phyloP scores from a whole-genome alignment of 1,140 invertebrate species.

The Dinothrombium tinctorium region DNA sequence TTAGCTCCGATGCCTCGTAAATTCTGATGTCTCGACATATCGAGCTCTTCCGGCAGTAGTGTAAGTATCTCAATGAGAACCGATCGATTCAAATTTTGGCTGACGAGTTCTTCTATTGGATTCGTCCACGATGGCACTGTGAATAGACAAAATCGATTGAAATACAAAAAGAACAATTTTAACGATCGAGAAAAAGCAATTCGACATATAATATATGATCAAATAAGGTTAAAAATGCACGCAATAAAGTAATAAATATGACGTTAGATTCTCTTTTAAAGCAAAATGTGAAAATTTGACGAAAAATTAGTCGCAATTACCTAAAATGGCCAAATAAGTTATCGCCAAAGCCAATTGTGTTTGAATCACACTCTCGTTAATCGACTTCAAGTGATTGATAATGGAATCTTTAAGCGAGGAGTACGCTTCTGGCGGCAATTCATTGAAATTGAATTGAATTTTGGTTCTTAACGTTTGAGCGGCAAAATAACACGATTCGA shows the following conservation, averaged over 20 bases:
- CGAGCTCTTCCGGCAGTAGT: constrained; percentile 84
- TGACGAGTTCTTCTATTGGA: constrained; percentile 59
- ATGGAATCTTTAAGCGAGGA: constrained; percentile 68
- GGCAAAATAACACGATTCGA: constrained; percentile 87
- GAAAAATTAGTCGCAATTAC: too few relatives aligned
- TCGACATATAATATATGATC: neutral
- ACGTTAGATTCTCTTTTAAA: neutral
- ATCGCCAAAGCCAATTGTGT: constrained; percentile 9
- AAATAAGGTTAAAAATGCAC: neutral
- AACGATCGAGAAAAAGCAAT: neutral
- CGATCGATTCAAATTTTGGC: constrained; percentile 24
- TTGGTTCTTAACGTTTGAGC: constrained; percentile 93
- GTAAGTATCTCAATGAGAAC: constrained; percentile 55
- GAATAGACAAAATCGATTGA: too few relatives aligned
- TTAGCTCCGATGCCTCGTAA: constrained; percentile 68
- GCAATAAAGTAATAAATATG: neutral
- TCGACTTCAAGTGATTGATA: constrained; percentile 46
- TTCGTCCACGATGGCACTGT: constrained; percentile 70
- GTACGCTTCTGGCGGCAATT: constrained; percentile 63
- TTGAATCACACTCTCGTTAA: constrained; percentile 8
- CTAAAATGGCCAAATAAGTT: constrained; percentile 11
- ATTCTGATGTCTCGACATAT: constrained; percentile 23
- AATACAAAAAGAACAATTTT: constrained; percentile 4
- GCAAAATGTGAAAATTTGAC: neutral
- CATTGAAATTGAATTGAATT: constrained; percentile 65